Percentiles rank a stretch among this genome's conserved stretches.
Conservation (phyloP, 2,888 invertebrate species). For the Tetragonisca angustula region DNA sequence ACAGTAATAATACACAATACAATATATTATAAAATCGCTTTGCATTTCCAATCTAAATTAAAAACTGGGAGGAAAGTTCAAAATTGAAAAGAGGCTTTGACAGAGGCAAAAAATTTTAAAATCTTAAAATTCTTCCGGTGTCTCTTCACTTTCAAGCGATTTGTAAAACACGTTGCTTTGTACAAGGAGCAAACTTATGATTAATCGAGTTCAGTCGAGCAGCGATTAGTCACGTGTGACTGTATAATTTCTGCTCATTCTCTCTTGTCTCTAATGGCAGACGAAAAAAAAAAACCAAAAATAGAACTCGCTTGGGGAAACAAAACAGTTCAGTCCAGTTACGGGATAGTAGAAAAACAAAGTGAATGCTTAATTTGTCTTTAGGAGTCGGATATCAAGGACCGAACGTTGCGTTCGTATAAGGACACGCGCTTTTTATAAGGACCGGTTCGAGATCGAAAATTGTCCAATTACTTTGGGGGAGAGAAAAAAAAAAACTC, state of each 20-base stretch:
- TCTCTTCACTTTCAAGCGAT: too few species aligned
- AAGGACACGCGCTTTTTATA: slow-evolving; percentile 10
- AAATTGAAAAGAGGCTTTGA: not conserved
- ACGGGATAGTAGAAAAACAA: slow-evolving; percentile 12
- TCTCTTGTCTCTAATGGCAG: slow-evolving; percentile 10
- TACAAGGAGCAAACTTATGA: too few species aligned
- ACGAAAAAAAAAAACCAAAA: slow-evolving; percentile 12
- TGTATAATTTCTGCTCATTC: not conserved
- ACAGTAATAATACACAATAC: not conserved
- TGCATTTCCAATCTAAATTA: not conserved
- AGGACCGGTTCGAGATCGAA: slow-evolving; percentile 37
- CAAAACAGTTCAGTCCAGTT: slow-evolving; percentile 21
- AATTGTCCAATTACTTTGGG: slow-evolving; percentile 30
- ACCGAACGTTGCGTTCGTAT: slow-evolving; percentile 20
- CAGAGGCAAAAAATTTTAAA: too few species aligned
- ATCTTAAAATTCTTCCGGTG: too few species aligned
- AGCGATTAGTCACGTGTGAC: slow-evolving; percentile 9
- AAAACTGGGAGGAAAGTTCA: not conserved
- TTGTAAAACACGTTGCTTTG: too few species aligned
- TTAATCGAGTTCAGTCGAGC: not conserved
- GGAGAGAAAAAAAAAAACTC: too few species aligned
- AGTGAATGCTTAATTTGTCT: slow-evolving; percentile 36
- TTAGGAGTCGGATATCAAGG: slow-evolving; percentile 23
- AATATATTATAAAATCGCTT: not conserved
- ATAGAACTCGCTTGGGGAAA: slow-evolving; percentile 11